Evolutionary conservation across 2,113 vertebrate genomes (phyloP).

Genomic region (Lota lota): DNA sequence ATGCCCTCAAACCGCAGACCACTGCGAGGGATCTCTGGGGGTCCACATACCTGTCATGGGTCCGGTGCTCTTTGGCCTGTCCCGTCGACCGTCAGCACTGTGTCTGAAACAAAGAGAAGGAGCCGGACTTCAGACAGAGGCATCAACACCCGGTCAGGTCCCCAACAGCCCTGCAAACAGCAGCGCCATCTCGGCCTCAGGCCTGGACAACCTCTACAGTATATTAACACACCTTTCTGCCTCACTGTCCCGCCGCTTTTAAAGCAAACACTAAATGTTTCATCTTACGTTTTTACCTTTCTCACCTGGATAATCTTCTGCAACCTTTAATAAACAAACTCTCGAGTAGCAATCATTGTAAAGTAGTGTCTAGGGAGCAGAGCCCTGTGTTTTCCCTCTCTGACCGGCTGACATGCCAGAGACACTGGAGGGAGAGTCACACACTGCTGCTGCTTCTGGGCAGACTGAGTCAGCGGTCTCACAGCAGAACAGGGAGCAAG

Average conservation of each 20-base stretch:
- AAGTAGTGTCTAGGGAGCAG: too few species aligned
- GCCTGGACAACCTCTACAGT: not conserved
- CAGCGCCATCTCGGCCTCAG: not conserved
- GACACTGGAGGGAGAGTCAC: slow-evolving; percentile 24
- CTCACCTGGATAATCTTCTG: not conserved
- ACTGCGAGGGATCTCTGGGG: not conserved
- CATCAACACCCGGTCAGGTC: not conserved
- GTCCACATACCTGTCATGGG: slow-evolving; percentile 55
- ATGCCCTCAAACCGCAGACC: not conserved
- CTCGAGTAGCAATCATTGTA: too few species aligned
- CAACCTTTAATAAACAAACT: too few species aligned
- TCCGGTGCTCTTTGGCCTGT: slow-evolving; percentile 47
- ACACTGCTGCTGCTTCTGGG: slow-evolving; percentile 28
- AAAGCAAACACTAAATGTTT: not conserved
- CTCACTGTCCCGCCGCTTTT: not conserved
- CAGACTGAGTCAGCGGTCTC: slow-evolving; percentile 55
- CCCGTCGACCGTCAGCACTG: slow-evolving; percentile 39
- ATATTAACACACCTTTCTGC: not conserved
- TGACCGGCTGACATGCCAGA: not conserved
- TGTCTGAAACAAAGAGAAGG: slow-evolving; percentile 58
- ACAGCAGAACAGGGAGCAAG: not conserved
- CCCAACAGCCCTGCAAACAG: too few species aligned
- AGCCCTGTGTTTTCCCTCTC: not conserved
- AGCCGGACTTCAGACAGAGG: not conserved
- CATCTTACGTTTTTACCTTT: not conserved